Conservation (phyloP, 2,113 vertebrate genomes). For the Megaptera novaeangliae region DNA sequence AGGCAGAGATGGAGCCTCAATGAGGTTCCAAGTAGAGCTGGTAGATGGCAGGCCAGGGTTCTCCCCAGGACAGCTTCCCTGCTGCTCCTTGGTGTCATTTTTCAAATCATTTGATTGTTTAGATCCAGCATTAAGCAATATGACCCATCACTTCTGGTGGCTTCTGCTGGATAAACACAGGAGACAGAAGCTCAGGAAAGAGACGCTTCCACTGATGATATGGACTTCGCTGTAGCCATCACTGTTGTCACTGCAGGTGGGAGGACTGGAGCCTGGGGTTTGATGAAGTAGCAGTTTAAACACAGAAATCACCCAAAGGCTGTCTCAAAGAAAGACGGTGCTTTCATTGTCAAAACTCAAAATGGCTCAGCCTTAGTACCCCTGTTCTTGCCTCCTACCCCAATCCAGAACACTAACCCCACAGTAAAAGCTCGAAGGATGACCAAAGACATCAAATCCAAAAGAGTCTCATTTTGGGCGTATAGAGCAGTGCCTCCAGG, state of each 20-base stretch:
- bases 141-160: not conserved
- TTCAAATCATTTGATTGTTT: not conserved
- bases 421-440: not conserved
- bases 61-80: not conserved
- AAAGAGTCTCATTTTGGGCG: not conserved
- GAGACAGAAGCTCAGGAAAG: not conserved
- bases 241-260: fast-evolving
- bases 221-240: fast-evolving
- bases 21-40: not conserved
- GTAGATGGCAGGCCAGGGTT: not conserved
- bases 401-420: not conserved
- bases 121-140: not conserved
- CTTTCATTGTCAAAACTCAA: not conserved
- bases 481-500: not conserved
- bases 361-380: not conserved
- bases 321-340: not conserved
- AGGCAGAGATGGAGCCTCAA: not conserved
- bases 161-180: not conserved
- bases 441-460: not conserved
- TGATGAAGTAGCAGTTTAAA: not conserved
- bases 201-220: fast-evolving
- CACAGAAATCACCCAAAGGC: not conserved
- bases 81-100: not conserved
- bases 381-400: not conserved
- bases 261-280: fast-evolving